These are phyloP conservation scores for Lymantria monacha DNA, from an alignment of 2,888 invertebrate genomes.

Conservation along the genomic window DNA sequence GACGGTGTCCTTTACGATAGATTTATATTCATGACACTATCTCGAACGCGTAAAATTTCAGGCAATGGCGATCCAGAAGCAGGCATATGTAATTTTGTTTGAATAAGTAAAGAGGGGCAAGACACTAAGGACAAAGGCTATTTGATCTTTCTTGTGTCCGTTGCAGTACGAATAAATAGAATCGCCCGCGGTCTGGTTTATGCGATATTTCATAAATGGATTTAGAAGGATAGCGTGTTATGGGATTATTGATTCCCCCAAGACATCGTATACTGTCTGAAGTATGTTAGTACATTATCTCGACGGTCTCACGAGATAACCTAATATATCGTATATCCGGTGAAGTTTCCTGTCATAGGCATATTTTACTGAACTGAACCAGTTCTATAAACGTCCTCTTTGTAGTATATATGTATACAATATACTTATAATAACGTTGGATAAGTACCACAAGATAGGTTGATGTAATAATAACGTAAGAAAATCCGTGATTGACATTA, in stretches of 20 bases:
- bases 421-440: background rate
- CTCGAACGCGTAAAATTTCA: conserved; percentile 80
- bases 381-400: background rate
- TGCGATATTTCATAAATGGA: conserved; percentile 75
- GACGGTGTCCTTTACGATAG: conserved; percentile 78
- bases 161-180: conserved; percentile 69
- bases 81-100: conserved; percentile 82
- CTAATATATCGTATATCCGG: conserved; percentile 42
- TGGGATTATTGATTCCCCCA: conserved; percentile 64
- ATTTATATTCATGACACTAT: conserved; percentile 82
- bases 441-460: background rate
- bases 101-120: conserved; percentile 79
- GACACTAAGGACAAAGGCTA: conserved; percentile 71
- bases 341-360: conserved; percentile 21
- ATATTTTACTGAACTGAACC: conserved; percentile 19
- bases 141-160: conserved; percentile 73
- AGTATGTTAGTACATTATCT: conserved; percentile 48
- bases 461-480: too few relatives aligned
- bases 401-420: background rate
- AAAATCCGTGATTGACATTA: too few relatives aligned
- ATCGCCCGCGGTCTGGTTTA: conserved; percentile 64
- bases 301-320: conserved; percentile 46
- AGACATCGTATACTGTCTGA: conserved; percentile 43
- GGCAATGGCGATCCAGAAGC: conserved; percentile 78
- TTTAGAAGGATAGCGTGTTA: conserved; percentile 65